Percentiles rank a stretch among this genome's conserved stretches.
phyloP scores from a whole-genome alignment of 2,113 vertebrate genomes.

The Pseudopipra pipra region DNA sequence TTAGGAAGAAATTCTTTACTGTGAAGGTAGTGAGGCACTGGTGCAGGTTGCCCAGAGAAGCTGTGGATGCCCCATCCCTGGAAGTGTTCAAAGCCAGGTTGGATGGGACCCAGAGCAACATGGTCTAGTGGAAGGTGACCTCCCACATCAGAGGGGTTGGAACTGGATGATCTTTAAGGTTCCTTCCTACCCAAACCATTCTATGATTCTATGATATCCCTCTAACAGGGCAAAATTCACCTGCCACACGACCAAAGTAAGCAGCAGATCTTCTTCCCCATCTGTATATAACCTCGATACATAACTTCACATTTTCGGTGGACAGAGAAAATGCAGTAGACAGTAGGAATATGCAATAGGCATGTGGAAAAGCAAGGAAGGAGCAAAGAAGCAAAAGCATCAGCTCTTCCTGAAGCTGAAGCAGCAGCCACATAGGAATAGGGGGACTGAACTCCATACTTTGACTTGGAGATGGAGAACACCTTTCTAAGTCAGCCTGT shows the following conservation, averaged over 20 bases:
- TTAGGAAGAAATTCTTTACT: neutral
- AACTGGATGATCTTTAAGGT: neutral
- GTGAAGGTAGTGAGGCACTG: neutral
- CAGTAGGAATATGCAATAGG: neutral
- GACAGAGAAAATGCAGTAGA: neutral
- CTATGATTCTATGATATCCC: neutral
- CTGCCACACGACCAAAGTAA: neutral
- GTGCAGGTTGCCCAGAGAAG: neutral
- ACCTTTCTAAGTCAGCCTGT: neutral
- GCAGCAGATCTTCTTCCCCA: neutral
- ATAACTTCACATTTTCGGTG: neutral
- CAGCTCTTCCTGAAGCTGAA: neutral
- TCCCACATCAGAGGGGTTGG: fast-evolving
- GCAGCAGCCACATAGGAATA: neutral
- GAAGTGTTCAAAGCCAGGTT: neutral
- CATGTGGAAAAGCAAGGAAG: neutral
- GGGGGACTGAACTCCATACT: neutral
- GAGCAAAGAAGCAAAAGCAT: neutral
- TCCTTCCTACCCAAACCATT: neutral
- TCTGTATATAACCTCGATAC: neutral
- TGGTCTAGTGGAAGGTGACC: neutral
- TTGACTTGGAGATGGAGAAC: neutral
- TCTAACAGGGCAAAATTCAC: neutral
- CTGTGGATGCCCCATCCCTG: neutral
- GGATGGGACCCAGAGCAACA: neutral